These are phyloP conservation scores for Atherinosoma microstoma DNA, from an alignment of 2,797 vertebrate species.

Conservation along the genomic window DNA sequence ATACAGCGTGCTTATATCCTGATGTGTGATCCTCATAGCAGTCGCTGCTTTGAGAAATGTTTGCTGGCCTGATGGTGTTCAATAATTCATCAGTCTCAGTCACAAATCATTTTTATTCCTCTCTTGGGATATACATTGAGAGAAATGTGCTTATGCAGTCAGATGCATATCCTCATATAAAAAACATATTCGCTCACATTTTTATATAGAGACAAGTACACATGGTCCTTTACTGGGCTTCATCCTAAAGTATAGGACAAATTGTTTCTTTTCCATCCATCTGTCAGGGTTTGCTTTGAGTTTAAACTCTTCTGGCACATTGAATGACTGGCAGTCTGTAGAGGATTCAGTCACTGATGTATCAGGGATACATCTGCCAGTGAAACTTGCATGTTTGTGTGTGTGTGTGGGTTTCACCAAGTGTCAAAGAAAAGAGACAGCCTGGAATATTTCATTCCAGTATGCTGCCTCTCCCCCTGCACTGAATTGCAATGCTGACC, in stretches of 20 bases:
- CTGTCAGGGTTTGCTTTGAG: constrained; percentile 42
- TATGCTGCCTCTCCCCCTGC: constrained; percentile 27
- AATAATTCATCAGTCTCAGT: constrained; percentile 72
- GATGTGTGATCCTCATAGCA: constrained; percentile 26
- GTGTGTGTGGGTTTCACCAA: constrained; percentile 36
- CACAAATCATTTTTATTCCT: constrained; percentile 61
- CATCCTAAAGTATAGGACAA: constrained; percentile 20
- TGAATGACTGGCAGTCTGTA: constrained; percentile 51
- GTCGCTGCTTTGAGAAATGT: constrained; percentile 38
- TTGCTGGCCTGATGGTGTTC: constrained; percentile 43
- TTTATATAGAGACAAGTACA: not conserved
- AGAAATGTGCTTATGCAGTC: constrained; percentile 31
- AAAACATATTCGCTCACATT: not conserved
- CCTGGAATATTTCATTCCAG: constrained; percentile 69
- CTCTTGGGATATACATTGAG: constrained; percentile 33
- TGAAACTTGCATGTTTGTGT: constrained; percentile 30
- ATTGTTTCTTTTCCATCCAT: constrained; percentile 38
- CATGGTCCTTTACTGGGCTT: constrained; percentile 3
- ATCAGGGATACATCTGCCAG: constrained; percentile 57
- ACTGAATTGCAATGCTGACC: constrained; percentile 57
- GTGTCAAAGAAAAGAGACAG: constrained; percentile 72
- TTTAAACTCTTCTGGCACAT: constrained; percentile 52
- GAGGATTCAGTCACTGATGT: constrained; percentile 62
- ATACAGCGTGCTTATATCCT: constrained; percentile 6
- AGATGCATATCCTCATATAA: constrained; percentile 9